Base-by-base conservation (phyloP, 2,797 vertebrate genomes). In the Danio jaintianensis region DNA sequence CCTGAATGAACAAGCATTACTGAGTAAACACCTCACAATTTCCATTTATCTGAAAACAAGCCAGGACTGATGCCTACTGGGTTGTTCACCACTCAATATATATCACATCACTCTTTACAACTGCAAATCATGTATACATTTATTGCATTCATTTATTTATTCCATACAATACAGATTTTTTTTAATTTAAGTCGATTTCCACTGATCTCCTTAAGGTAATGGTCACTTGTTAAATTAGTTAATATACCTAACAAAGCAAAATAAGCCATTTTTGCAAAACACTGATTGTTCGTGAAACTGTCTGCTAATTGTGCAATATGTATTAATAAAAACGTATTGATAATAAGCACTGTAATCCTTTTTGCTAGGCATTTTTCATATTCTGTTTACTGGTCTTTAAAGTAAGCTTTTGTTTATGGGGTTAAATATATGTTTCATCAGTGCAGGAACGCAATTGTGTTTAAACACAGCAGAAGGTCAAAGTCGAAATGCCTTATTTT, bases 141-240 rank as follows among this genome's bases (percentile, higher is more conserved):
- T 10, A 50, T n/a, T 36, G 43, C 5, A 16, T 50, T 50, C 1
- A 56, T 69, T 78, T 71, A 79, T 79, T 79, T 79, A 79, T 72
- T 79, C 13, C 0, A 20, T 12, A 48, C 5, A 42, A 20, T 38
- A 50, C 7, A n/a, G 10, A 15, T 71, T 12, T 15, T 40, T 13
- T 22, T 43, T 15, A 22, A 13, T 18, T 59, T 42, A 20, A 58
- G 18, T 20, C 15, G 13, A 43, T 58, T 56, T 72, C n/a, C 43
- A 52, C 16, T 10, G 61, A 45, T 45, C 11, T 66, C 18, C 20
- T 47, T 66, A 29, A n/a, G 55, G 16, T 43, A 16, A 29, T 43
- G 11, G 56, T 69, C 43, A 61, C 22, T 8, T 71, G 16, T 5
- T 12, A 59, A 16, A 18, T 48, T 47, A 59, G 38, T 8, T 16